These are phyloP conservation scores for Apodemus sylvaticus DNA, from an alignment of 2,113 vertebrate genomes.

Conservation along the genomic window DNA sequence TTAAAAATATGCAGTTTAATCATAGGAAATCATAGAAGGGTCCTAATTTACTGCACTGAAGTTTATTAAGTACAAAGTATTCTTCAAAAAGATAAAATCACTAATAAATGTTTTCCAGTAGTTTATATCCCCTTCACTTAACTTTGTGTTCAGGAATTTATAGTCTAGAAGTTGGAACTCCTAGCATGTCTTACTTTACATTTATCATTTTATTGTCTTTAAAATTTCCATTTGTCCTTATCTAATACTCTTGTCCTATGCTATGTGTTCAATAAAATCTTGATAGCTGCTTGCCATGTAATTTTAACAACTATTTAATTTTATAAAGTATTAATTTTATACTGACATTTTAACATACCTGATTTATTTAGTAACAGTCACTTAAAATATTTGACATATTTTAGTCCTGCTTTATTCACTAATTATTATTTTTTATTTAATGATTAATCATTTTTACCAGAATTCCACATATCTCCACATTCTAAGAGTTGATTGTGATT, in stretches of 20 bases:
- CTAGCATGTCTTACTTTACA: not conserved
- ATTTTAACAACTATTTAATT: constrained; percentile 32
- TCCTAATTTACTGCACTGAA: not conserved
- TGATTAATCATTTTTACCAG: not conserved
- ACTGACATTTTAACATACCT: constrained; percentile 6
- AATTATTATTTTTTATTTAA: constrained; percentile 36
- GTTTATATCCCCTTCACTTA: not conserved
- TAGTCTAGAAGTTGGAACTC: not conserved
- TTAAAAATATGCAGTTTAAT: not conserved
- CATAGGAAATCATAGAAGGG: constrained; percentile 29
- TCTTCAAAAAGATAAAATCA: constrained; percentile 9
- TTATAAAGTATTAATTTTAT: constrained; percentile 32
- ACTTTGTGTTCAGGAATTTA: not conserved
- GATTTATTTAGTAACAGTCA: constrained; percentile 13
- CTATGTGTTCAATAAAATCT: not conserved
- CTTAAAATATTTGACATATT: not conserved
- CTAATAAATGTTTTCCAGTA: not conserved
- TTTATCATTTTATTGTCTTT: not conserved
- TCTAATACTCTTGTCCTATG: not conserved
- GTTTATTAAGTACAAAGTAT: constrained; percentile 14
- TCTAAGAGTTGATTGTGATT: not conserved
- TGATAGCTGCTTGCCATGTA: not conserved
- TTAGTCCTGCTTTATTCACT: constrained; percentile 21
- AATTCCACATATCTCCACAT: not conserved
- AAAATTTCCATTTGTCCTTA: not conserved